Conservation (phyloP, 1,140 invertebrate genomes). For the Anthonomus grandis region DNA sequence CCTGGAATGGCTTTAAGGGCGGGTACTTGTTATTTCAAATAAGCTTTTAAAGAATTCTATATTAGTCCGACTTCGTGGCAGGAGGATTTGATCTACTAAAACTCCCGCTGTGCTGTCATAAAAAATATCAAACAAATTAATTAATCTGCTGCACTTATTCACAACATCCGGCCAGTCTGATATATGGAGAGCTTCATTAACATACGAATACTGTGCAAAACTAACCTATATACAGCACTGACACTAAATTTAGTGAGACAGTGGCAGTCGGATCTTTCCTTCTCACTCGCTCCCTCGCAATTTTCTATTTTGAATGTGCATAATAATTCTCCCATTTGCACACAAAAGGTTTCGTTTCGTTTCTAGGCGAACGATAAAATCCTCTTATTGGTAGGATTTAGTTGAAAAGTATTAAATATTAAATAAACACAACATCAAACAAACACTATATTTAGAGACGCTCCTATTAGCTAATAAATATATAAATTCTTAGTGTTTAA, state of each 20-base stretch:
- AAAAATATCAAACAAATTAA: background rate
- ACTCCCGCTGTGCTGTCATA: background rate
- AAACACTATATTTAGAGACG: background rate
- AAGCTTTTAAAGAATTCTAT: too few species aligned
- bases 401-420: too few species aligned
- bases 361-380: conserved; percentile 6
- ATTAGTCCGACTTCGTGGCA: too few species aligned
- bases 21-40: too few species aligned
- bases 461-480: background rate
- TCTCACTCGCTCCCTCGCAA: background rate
- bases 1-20: too few species aligned
- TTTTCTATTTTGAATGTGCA: conserved; percentile 9
- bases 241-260: background rate
- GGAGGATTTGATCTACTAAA: too few species aligned
- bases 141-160: background rate
- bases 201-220: background rate
- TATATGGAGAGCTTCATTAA: background rate
- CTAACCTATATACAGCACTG: too few species aligned
- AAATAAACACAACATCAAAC: background rate
- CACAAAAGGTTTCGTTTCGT: conserved; percentile 5
- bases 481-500: background rate
- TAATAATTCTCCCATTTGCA: background rate
- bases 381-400: background rate
- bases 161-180: background rate
- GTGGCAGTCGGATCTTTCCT: background rate